Base-by-base conservation (phyloP, 2,797 vertebrate species). In the Clarias platycephalus region DNA sequence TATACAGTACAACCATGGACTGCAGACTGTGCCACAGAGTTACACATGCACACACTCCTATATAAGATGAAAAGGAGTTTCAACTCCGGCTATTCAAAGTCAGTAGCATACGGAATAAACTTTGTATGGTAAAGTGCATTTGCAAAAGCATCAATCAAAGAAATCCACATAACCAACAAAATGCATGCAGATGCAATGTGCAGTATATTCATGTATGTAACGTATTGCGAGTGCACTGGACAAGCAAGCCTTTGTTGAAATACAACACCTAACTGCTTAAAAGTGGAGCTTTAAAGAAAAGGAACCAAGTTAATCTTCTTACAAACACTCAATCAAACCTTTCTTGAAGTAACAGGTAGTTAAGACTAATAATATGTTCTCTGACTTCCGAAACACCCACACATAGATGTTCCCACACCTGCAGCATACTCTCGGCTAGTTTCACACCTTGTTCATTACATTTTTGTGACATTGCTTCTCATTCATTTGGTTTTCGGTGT, bases 1-100 rank as follows among this genome's bases (percentile, higher is more conserved):
- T 83, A 85, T 89, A 88, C 88, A 67, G 28, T 89, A 88, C 88
- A 67, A 22, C 58, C 37, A 12, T 3, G 58, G 80, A 26, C 15
- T 55, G 37, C 70, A 44, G 62, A 74, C 22, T 40, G 58, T 20
- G 53, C 2, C 18, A 66, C 1, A 0, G 66, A 72, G 62, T 70
- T 68, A 72, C 80, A 72, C 68, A 20, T 10, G 2, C 63, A 58
- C 44, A 60, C 55, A 26, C 22, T 28, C 15, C 67, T 60, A 40
- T 53, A 75, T 40, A 63, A 24, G 71, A 75, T 64, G 0, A 63
- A 31, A 16, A 55, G 40, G 6, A 80, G 62, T 26, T 63, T 37
- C 20, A 77, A 60, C 75, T 20, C 20, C 3, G 31, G 75, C 31
- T 60, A 15, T 77, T 78, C 60, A 63, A 8, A 37, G 34, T 63